Percentiles rank a stretch among this genome's conserved stretches.
Evolutionary conservation across 2,888 invertebrate genomes (phyloP).

Genomic region (Temnothorax rugatulus): DNA sequence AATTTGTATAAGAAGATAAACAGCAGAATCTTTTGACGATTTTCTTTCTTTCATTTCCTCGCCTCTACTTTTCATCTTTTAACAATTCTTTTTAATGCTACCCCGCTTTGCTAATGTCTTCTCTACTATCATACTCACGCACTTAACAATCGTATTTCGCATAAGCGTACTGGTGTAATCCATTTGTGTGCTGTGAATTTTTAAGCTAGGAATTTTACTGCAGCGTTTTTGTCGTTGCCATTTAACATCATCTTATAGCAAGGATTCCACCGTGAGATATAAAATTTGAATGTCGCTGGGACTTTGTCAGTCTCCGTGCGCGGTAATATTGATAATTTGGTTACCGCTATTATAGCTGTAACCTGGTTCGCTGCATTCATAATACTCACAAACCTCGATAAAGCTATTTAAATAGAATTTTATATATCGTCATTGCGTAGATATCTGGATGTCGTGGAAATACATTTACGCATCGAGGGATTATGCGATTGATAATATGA

Average conservation of each 20-base stretch:
- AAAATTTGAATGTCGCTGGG: constrained; percentile 8
- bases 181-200: constrained; percentile 35
- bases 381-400: constrained; percentile 12
- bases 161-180: neutral
- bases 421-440: constrained; percentile 5
- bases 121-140: constrained; percentile 44
- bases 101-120: constrained; percentile 60
- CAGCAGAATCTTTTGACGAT: constrained; percentile 65
- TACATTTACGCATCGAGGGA: neutral
- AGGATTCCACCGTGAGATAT: constrained; percentile 9
- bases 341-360: neutral
- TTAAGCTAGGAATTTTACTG: constrained; percentile 43
- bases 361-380: neutral
- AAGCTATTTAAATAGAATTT: constrained; percentile 27
- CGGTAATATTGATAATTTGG: constrained; percentile 25
- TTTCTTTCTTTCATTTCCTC: constrained; percentile 60
- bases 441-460: neutral
- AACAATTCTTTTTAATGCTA: constrained; percentile 64
- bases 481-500: constrained; percentile 23
- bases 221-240: constrained; percentile 24
- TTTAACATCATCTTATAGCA: constrained; percentile 39
- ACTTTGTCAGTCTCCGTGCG: constrained; percentile 2
- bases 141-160: constrained; percentile 56
- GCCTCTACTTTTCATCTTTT: constrained; percentile 61
- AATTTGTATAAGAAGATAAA: constrained; percentile 61